Percentiles rank a stretch among this genome's conserved stretches.
These are phyloP conservation scores for Macaca mulatta DNA, from an alignment of 2,113 vertebrate species.

Conservation along the genomic window DNA sequence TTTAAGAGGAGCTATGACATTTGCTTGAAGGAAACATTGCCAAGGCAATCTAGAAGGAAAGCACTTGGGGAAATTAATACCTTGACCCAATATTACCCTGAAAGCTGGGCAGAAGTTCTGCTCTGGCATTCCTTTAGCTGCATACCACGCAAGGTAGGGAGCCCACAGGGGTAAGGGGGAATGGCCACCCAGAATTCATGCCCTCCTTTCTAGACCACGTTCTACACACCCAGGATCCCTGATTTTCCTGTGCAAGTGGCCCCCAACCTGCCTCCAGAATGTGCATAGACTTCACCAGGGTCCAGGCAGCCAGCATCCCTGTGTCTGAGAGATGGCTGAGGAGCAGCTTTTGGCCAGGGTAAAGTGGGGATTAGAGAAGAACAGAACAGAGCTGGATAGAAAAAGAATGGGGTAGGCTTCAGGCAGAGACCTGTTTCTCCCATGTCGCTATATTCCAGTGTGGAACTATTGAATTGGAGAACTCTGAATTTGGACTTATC, in stretches of 20 bases:
- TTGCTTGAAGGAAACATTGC: background rate
- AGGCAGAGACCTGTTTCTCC: background rate
- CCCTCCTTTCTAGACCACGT: background rate
- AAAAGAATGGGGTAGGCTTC: background rate
- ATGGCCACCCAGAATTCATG: background rate
- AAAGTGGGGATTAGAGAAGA: fast-evolving
- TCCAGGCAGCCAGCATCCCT: background rate
- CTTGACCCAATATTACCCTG: background rate
- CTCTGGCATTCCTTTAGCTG: background rate
- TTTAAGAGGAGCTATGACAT: background rate
- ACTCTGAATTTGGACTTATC: background rate
- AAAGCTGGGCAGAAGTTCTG: background rate
- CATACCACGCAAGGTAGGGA: background rate
- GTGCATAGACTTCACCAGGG: background rate
- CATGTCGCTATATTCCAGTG: background rate
- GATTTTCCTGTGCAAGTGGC: background rate
- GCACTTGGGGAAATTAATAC: background rate
- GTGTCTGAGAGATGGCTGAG: background rate
- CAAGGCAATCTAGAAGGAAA: background rate
- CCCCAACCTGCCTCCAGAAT: background rate
- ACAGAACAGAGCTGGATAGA: background rate
- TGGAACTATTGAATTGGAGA: background rate
- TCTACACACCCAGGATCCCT: background rate
- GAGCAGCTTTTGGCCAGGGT: background rate
- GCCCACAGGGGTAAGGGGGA: background rate